Conservation (phyloP, 1,140 invertebrate genomes). For the Brachionus rubens region DNA sequence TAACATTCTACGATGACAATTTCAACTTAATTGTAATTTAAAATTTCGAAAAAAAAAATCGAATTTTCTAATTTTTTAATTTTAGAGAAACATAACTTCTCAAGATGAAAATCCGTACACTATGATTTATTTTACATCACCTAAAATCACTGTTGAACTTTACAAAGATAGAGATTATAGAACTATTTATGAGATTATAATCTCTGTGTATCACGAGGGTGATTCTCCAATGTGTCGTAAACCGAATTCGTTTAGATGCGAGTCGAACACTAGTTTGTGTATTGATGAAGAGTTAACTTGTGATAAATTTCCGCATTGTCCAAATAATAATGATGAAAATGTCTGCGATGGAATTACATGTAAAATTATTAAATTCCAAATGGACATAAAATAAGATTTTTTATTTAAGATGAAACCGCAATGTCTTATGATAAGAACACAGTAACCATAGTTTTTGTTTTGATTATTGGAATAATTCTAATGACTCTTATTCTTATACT, state of each 20-base stretch:
- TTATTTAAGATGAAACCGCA: not conserved
- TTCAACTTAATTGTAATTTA: not conserved
- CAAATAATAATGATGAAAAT: not conserved
- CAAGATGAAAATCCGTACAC: not conserved
- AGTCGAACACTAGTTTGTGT: not conserved
- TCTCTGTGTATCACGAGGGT: not conserved
- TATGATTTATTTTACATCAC: constrained; percentile 7
- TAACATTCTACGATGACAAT: constrained; percentile 30
- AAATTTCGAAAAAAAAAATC: not conserved
- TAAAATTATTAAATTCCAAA: not conserved
- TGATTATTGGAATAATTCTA: not conserved
- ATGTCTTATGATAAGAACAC: constrained; percentile 17
- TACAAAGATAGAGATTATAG: constrained; percentile 26
- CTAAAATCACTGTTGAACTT: constrained; percentile 25
- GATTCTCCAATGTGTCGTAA: not conserved
- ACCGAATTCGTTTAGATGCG: not conserved
- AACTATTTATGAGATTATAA: constrained; percentile 1
- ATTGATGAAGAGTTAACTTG: constrained; percentile 12
- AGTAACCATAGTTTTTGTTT: not conserved
- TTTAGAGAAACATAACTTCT: not conserved
- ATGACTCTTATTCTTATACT: constrained; percentile 6
- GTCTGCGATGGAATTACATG: not conserved
- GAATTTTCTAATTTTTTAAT: not conserved
- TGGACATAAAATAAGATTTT: not conserved
- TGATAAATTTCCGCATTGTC: constrained; percentile 36